Conservation (phyloP, 2,888 invertebrate species). For the Zele albiditarsus region DNA sequence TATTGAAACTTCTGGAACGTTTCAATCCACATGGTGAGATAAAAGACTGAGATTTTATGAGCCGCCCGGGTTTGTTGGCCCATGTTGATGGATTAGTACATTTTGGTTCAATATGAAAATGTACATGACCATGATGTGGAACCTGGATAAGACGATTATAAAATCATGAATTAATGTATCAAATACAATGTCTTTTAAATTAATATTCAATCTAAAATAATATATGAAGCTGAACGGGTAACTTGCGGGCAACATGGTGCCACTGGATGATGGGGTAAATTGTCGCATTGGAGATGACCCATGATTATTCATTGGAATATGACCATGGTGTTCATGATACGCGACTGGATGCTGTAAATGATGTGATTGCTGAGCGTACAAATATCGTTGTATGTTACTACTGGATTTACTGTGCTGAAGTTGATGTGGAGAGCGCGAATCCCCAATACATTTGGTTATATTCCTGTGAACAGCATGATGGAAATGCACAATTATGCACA, state of each 20-base stretch:
- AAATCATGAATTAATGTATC: neutral
- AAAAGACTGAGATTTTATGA: conserved; percentile 69
- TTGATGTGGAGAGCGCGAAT: conserved; percentile 64
- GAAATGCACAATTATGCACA: conserved; percentile 66
- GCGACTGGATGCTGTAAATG: conserved; percentile 73
- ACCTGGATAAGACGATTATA: conserved; percentile 51
- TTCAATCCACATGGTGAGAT: conserved; percentile 76
- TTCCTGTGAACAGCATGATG: conserved; percentile 5
- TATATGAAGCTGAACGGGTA: neutral
- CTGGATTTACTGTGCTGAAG: conserved; percentile 82
- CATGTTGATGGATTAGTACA: conserved; percentile 45
- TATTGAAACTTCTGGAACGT: conserved; percentile 87
- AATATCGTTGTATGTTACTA: conserved; percentile 77
- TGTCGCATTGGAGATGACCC: conserved; percentile 56
- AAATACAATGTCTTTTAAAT: too few relatives aligned
- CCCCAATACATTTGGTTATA: conserved; percentile 41
- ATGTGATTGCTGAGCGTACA: conserved; percentile 76
- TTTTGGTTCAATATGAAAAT: conserved; percentile 60
- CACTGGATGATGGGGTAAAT: conserved; percentile 77
- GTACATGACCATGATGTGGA: conserved; percentile 58
- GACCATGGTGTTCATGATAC: conserved; percentile 71
- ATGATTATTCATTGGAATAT: conserved; percentile 60
- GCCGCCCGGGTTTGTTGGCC: conserved; percentile 62
- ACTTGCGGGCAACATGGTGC: conserved; percentile 77
- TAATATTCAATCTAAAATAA: too few relatives aligned